Evolutionary conservation across 2,113 vertebrate genomes (phyloP).

Genomic region (Orthonyx spaldingii): DNA sequence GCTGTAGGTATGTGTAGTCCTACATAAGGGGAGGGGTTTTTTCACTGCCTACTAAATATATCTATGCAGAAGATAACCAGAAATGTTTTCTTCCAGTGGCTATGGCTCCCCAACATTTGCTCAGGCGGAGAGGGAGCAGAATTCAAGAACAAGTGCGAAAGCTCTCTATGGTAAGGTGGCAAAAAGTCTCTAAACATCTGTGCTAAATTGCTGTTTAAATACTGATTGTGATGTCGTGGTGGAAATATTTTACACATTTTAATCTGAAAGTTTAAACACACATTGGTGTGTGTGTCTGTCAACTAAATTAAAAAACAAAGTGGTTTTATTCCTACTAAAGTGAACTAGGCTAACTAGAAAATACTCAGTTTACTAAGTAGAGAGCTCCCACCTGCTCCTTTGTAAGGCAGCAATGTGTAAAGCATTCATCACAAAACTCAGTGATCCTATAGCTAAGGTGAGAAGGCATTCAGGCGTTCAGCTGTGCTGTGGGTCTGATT

Average conservation of each 20-base stretch:
- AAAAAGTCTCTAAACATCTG: background rate
- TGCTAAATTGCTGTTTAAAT: background rate
- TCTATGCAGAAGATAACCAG: background rate
- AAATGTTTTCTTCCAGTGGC: slow-evolving; percentile 67
- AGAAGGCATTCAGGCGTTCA: background rate
- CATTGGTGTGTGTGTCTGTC: background rate
- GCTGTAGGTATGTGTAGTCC: background rate
- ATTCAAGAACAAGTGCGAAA: slow-evolving; percentile 74
- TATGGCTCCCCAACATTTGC: slow-evolving; percentile 70
- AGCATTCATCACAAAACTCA: background rate
- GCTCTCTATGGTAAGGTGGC: slow-evolving; percentile 74
- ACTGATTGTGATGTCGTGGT: background rate
- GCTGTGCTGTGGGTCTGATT: background rate
- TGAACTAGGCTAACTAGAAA: background rate
- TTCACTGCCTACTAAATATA: background rate
- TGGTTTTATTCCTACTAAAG: background rate
- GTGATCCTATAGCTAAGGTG: background rate
- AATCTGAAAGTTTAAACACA: background rate
- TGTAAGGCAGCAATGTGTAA: background rate
- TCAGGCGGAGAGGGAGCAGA: slow-evolving; percentile 71
- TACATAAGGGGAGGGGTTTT: fast-evolving
- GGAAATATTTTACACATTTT: background rate
- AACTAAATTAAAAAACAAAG: background rate
- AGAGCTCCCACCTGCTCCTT: background rate
- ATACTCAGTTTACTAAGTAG: background rate